These are phyloP conservation scores for Caenorhabditis drosophilae DNA, from an alignment of 2,888 invertebrate genomes.

Conservation along the genomic window DNA sequence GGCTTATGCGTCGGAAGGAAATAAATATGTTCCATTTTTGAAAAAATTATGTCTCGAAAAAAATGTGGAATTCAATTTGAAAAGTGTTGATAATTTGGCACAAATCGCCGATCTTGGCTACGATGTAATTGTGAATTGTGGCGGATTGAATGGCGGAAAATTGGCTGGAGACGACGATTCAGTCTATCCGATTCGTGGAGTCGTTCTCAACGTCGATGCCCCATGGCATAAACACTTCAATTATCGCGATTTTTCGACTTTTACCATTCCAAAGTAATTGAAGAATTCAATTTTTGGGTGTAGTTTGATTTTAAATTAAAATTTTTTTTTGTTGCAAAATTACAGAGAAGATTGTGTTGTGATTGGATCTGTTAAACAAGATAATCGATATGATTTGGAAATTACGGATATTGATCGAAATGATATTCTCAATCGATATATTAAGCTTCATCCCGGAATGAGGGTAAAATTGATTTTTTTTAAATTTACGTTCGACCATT, in stretches of 20 bases:
- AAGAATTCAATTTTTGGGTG: neutral
- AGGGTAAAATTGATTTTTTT: no score
- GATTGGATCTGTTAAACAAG: conserved; percentile 56
- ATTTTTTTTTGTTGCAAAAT: neutral
- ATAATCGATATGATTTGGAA: conserved; percentile 44
- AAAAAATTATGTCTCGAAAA: conserved; percentile 26
- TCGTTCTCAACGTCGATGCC: conserved; percentile 74
- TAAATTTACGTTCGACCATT: no score
- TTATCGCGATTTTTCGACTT: conserved; percentile 70
- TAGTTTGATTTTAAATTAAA: neutral
- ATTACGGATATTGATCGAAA: conserved; percentile 56
- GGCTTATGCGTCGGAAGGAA: conserved; percentile 64
- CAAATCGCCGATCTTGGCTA: conserved; percentile 60
- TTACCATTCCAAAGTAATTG: conserved; percentile 56
- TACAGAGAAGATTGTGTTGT: conserved; percentile 49
- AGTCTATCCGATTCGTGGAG: conserved; percentile 63
- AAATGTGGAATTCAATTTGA: conserved; percentile 41
- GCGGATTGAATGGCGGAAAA: conserved; percentile 70
- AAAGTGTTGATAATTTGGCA: conserved; percentile 3
- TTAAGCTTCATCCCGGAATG: conserved; percentile 54
- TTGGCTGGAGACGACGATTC: conserved; percentile 69
- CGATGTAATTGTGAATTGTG: conserved; percentile 72
- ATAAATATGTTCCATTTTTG: conserved; percentile 67
- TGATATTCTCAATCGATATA: conserved; percentile 54
- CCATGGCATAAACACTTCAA: conserved; percentile 89